Conservation (phyloP, 2,113 vertebrate genomes). For the Speoplatyrhinus poulsoni region DNA sequence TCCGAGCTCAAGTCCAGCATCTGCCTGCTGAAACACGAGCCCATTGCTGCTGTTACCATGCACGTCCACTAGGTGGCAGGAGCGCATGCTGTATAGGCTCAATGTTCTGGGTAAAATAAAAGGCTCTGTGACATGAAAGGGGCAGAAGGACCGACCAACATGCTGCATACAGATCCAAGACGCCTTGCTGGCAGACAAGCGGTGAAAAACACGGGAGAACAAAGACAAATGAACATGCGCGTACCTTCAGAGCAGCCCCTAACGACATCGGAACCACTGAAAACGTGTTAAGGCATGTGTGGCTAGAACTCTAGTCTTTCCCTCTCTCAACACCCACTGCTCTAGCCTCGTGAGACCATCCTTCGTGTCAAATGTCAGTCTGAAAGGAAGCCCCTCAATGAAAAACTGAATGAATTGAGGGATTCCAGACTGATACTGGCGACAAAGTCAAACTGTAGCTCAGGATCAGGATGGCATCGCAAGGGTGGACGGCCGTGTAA, state of each 20-base stretch:
- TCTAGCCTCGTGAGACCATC: background rate
- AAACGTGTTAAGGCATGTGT: conserved; percentile 70
- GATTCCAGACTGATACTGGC: no score
- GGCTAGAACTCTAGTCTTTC: conserved; percentile 62
- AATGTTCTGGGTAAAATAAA: conserved; percentile 9
- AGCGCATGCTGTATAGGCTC: conserved; percentile 26
- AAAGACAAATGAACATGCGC: conserved; percentile 25
- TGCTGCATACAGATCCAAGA: conserved; percentile 48
- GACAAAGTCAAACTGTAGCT: no score
- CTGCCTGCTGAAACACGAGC: background rate
- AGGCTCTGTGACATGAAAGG: conserved; percentile 21
- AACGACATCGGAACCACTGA: conserved; percentile 26
- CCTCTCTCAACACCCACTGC: conserved; percentile 21
- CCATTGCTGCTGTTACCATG: conserved; percentile 32
- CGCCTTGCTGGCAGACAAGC: conserved; percentile 40
- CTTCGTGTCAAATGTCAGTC: no score
- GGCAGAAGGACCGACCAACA: conserved; percentile 25
- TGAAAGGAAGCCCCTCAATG: no score
- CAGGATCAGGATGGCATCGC: no score
- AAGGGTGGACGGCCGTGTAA: conserved; percentile 54
- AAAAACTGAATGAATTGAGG: no score
- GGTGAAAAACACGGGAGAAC: conserved; percentile 20
- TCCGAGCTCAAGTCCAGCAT: background rate
- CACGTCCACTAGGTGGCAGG: conserved; percentile 40
- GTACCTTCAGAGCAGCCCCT: conserved; percentile 18